phyloP scores from a whole-genome alignment of 2,797 vertebrate species.

The Philypnodon macrostomus region DNA sequence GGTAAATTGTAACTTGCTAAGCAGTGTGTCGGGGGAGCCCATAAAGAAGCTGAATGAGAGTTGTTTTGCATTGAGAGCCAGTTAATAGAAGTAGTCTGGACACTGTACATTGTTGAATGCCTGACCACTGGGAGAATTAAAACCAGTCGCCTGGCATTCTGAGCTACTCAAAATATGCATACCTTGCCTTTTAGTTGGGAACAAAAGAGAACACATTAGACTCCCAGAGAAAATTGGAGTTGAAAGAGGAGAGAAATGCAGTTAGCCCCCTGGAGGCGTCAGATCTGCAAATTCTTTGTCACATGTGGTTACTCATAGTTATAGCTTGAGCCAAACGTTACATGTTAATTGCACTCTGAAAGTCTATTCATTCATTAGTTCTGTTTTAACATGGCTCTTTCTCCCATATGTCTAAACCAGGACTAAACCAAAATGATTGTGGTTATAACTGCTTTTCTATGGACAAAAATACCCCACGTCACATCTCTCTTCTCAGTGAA shows the following conservation, averaged over 20 bases:
- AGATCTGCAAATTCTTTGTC: constrained; percentile 42
- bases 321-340: not conserved
- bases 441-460: constrained; percentile 20
- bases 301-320: constrained; percentile 13
- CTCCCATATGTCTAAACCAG: too few species aligned
- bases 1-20: constrained; percentile 19
- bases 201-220: constrained; percentile 26
- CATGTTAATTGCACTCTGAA: constrained; percentile 15
- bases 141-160: constrained; percentile 27
- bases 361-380: too few species aligned
- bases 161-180: constrained; percentile 36
- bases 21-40: constrained; percentile 30
- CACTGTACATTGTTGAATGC: constrained; percentile 31
- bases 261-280: constrained; percentile 40
- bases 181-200: constrained; percentile 34
- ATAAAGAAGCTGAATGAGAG: constrained; percentile 27
- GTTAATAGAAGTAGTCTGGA: constrained; percentile 42
- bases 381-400: too few species aligned
- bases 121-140: constrained; percentile 29
- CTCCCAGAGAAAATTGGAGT: constrained; percentile 41
- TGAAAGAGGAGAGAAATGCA: constrained; percentile 37
- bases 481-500: constrained; percentile 2
- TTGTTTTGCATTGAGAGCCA: constrained; percentile 39
- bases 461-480: constrained; percentile 7
- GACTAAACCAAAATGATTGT: too few species aligned